These are phyloP conservation scores for Rhorus exstirpatorius DNA, from an alignment of 2,888 invertebrate species.

Conservation along the genomic window DNA sequence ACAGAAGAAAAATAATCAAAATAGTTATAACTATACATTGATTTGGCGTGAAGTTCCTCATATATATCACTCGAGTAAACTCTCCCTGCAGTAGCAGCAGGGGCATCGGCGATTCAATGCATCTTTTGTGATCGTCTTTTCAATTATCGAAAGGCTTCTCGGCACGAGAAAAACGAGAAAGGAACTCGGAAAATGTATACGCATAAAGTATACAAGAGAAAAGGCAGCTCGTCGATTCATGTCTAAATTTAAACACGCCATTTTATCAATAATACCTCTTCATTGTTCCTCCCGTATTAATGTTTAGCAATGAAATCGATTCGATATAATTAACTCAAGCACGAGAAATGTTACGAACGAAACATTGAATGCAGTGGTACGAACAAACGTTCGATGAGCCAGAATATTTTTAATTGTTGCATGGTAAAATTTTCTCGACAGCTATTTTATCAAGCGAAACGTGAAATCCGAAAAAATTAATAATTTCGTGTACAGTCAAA, in stretches of 20 bases:
- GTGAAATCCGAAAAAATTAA: neutral
- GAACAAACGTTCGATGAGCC: neutral
- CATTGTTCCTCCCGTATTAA: neutral
- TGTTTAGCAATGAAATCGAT: neutral
- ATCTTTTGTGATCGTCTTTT: slow-evolving; percentile 46
- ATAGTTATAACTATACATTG: too few species aligned
- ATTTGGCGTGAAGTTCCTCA: neutral
- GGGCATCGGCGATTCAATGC: slow-evolving; percentile 25
- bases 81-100: neutral
- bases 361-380: neutral
- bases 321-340: neutral
- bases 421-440: neutral
- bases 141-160: slow-evolving; percentile 33
- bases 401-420: neutral
- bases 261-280: neutral
- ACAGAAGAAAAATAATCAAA: too few species aligned
- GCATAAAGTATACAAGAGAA: neutral
- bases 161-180: slow-evolving; percentile 9
- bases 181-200: slow-evolving; percentile 1
- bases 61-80: slow-evolving; percentile 1
- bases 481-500: neutral
- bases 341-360: neutral
- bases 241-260: slow-evolving; percentile 20
- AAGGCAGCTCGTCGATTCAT: neutral
- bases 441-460: neutral